Evolutionary conservation across 35 echinoderm and acorn worm genomes (phyloP), one percentile per base, ranked within the genome.

Genomic region (Chiridota heheva): DNA sequence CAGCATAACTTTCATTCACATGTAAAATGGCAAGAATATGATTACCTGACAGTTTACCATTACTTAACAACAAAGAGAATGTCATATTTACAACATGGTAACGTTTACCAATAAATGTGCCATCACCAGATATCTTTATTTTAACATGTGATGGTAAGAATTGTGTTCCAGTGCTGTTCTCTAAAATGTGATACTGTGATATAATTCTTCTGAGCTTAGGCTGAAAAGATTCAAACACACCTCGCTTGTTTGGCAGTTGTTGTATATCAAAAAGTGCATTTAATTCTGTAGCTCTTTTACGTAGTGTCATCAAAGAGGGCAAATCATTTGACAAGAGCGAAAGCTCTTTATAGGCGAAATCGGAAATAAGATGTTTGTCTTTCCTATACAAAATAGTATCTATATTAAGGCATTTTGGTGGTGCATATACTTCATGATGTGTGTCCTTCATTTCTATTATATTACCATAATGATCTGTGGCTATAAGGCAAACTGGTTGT

Each of bases 31-130:
- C 41, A 18, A 44, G 10, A 2, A 72, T 12, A 47, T 72, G 69
- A 46, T 45, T 45, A 25, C 69, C 69, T 22, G 40, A 72, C 4
- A 70, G 1, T 26, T 44, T 4, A 2, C 28, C 3, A 2, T 26
- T 45, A 5, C 15, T 1, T 22, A 46, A 25, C 15, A 72, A 29
- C 2, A 72, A 7, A 29, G 69, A 7, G 20, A 72, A 72, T 1
- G 18, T 45, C 6, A 72, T 24, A 72, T 72, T 72, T 2, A 72
- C 69, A 72, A 72, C 40, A 72, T 72, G 69, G 13, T 45, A 72
- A 24, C 69, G 40, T 72, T 72, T 72, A 7, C 69, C 69, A 6
- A 72, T 72, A 41, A 0, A 40, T 42, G 67, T 70, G 40, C 37
- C 67, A 40, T 70, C 69, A 40, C 67, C 67, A n/a, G 38, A 71